These are phyloP conservation scores for Neomorphus geoffroyi DNA, from an alignment of 2,797 vertebrate genomes.

Conservation along the genomic window DNA sequence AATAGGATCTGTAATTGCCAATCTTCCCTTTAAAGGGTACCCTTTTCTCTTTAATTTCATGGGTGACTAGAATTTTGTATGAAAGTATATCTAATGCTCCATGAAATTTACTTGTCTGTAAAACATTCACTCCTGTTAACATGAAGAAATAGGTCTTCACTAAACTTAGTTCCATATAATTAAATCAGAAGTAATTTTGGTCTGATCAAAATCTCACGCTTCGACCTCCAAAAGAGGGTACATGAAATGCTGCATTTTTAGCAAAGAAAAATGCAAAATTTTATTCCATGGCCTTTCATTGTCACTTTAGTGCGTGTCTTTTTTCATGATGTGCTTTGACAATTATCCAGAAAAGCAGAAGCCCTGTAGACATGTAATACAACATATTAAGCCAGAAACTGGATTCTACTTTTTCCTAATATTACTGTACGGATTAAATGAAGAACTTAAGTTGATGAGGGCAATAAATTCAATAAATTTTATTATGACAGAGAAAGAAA, in stretches of 20 bases:
- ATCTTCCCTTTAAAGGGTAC: constrained; percentile 9
- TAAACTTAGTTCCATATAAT: constrained; percentile 61
- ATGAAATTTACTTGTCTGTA: constrained; percentile 75
- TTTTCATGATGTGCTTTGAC: background rate
- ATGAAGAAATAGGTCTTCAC: constrained; percentile 52
- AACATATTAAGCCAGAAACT: background rate
- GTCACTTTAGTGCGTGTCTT: background rate
- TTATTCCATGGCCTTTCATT: background rate
- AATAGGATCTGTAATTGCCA: constrained; percentile 33
- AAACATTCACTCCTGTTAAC: constrained; percentile 63
- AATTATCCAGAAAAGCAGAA: background rate
- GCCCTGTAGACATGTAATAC: background rate
- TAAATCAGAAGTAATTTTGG: constrained; percentile 41
- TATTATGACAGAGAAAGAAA: background rate
- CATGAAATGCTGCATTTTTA: background rate
- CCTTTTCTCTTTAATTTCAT: constrained; percentile 71
- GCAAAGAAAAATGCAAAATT: background rate
- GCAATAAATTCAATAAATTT: background rate
- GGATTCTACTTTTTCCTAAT: background rate
- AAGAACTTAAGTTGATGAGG: background rate
- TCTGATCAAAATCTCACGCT: constrained; percentile 17
- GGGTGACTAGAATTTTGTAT: constrained; percentile 65
- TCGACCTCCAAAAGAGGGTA: background rate
- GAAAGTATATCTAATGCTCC: constrained; percentile 58
- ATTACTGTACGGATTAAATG: background rate